Conservation (phyloP, 30 jellyfish, hydroid and myxozoan species). For the Mastigias papua region DNA sequence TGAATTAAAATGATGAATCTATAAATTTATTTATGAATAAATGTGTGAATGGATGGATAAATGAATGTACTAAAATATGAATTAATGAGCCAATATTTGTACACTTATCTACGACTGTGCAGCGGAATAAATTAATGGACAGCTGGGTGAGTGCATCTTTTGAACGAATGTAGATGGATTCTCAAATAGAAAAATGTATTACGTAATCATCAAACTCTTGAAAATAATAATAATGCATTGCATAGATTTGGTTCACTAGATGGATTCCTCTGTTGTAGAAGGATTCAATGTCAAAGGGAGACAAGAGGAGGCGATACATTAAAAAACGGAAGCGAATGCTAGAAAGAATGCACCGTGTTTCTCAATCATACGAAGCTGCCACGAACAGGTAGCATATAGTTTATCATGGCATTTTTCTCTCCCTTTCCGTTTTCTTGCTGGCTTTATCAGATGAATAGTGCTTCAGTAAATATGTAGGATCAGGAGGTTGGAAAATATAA, state of each 20-base stretch:
- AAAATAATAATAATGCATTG: no score
- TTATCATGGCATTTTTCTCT: no score
- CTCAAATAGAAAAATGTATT: no score
- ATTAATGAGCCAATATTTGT: neutral
- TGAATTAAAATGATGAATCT: neutral
- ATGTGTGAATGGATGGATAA: neutral
- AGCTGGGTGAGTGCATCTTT: neutral
- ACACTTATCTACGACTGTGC: neutral
- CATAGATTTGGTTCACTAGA: no score
- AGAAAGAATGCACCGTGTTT: conserved; percentile 29
- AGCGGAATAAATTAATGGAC: neutral
- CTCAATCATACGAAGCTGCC: conserved; percentile 41
- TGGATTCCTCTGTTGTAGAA: neutral
- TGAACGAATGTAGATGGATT: neutral
- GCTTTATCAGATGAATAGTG: no score
- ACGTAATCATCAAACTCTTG: no score
- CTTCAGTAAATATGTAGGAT: no score
- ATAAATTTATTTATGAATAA: neutral
- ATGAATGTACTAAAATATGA: neutral
- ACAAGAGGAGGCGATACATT: conserved; percentile 8
- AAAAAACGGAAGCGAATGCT: conserved; percentile 22
- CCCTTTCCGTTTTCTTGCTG: neutral
- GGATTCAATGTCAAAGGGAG: neutral
- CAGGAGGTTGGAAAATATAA: no score
- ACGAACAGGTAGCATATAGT: conserved; percentile 20